Conservation (phyloP, 2,113 vertebrate species). For the Myrmophylax atrothorax region DNA sequence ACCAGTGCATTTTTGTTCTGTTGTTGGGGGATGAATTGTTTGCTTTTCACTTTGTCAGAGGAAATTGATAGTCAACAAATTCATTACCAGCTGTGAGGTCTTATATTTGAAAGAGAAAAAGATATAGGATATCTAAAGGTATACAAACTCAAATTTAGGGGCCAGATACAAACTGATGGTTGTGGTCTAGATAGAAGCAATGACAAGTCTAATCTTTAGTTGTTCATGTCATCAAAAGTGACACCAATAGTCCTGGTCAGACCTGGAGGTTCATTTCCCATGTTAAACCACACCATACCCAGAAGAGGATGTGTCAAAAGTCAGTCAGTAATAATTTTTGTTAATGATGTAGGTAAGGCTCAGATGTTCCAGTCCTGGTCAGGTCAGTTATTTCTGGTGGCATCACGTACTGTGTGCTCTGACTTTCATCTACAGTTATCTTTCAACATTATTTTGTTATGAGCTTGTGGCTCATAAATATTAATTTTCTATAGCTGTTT, state of each 20-base stretch:
- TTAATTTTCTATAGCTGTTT: background rate
- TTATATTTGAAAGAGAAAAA: background rate
- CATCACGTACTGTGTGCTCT: fast-evolving
- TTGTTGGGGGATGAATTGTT: background rate
- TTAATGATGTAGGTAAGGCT: background rate
- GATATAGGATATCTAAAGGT: background rate
- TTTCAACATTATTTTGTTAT: background rate
- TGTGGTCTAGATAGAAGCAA: background rate
- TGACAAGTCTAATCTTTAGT: background rate
- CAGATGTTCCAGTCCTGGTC: background rate
- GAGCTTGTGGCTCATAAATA: background rate
- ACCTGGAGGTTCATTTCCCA: background rate
- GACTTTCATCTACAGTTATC: background rate
- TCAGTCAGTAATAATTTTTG: background rate
- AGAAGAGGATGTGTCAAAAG: background rate
- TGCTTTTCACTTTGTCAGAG: background rate
- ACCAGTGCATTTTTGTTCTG: background rate
- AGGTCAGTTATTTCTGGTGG: background rate
- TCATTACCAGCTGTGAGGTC: background rate
- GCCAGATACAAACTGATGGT: background rate
- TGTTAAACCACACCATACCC: background rate
- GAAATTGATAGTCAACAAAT: background rate
- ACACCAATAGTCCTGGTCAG: background rate
- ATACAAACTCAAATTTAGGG: background rate
- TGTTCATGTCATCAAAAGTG: background rate